Conservation (phyloP, 2,888 invertebrate genomes). For the Scaptomyza polygonia region DNA sequence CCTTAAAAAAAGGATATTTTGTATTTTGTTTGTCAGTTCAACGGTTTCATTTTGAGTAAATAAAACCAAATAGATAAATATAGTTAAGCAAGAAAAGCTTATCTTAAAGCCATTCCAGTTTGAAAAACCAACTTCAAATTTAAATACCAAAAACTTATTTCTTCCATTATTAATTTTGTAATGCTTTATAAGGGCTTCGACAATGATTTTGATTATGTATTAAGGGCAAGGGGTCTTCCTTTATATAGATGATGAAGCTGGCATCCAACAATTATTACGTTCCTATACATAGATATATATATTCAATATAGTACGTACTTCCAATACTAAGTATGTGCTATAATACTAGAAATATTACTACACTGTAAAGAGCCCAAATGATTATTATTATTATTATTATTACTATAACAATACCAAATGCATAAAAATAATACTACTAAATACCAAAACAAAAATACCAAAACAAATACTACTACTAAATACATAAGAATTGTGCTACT, state of each 20-base stretch:
- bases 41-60: constrained; percentile 22
- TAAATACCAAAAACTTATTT: not conserved
- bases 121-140: not conserved
- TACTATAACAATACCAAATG: constrained; percentile 16
- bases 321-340: constrained; percentile 52
- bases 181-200: not conserved
- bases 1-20: not conserved
- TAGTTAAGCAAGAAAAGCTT: too few species aligned
- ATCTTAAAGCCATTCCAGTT: too few species aligned
- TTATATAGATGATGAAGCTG: constrained; percentile 20
- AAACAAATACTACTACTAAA: constrained; percentile 21
- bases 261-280: constrained; percentile 76
- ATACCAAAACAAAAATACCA: constrained; percentile 7
- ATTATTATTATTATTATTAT: constrained; percentile 26
- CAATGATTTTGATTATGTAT: constrained; percentile 4
- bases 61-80: not conserved
- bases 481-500: constrained; percentile 16
- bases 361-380: constrained; percentile 48
- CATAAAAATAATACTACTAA: constrained; percentile 18
- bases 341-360: constrained; percentile 17
- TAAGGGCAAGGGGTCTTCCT: not conserved
- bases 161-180: not conserved
- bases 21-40: not conserved
- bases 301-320: constrained; percentile 49
- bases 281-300: constrained; percentile 70